A percentile compares a stretch with the other conserved stretches of the same genome.
phyloP scores from a whole-genome alignment of 1,140 invertebrate genomes.

The Cyclargus thomasi region DNA sequence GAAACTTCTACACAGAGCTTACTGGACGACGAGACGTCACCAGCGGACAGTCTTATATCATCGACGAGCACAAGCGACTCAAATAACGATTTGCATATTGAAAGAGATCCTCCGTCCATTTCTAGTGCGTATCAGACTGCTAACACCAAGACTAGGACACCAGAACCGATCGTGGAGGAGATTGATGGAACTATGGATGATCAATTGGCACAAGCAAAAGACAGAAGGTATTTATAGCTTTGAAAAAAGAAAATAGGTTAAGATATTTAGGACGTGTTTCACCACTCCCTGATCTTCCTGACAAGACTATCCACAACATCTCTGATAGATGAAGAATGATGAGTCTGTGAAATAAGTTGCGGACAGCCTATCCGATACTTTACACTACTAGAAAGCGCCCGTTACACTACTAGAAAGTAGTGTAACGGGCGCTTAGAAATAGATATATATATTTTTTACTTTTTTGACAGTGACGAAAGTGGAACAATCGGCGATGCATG shows the following conservation, averaged over 20 bases:
- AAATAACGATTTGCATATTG: slow-evolving; percentile 74
- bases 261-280: too few relatives aligned
- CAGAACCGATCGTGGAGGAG: slow-evolving; percentile 49
- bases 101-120: slow-evolving; percentile 60
- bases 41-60: slow-evolving; percentile 85
- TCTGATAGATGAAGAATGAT: too few relatives aligned
- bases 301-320: too few relatives aligned
- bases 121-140: slow-evolving; percentile 72
- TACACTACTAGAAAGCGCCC: too few relatives aligned
- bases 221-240: slow-evolving; percentile 53
- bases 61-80: slow-evolving; percentile 82
- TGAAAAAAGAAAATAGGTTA: too few relatives aligned
- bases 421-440: slow-evolving; percentile 21
- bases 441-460: too few relatives aligned
- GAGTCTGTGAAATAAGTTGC: too few relatives aligned
- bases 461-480: slow-evolving; percentile 32
- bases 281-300: too few relatives aligned
- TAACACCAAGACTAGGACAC: slow-evolving; percentile 61
- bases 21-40: slow-evolving; percentile 85
- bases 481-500: slow-evolving; percentile 25
- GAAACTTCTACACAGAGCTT: slow-evolving; percentile 80
- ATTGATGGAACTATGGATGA: slow-evolving; percentile 65
- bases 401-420: too few relatives aligned
- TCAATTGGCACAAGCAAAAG: slow-evolving; percentile 44
- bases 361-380: too few relatives aligned